These are phyloP conservation scores for Vanacampus margaritifer DNA, from an alignment of 2,113 vertebrate genomes.

Conservation along the genomic window DNA sequence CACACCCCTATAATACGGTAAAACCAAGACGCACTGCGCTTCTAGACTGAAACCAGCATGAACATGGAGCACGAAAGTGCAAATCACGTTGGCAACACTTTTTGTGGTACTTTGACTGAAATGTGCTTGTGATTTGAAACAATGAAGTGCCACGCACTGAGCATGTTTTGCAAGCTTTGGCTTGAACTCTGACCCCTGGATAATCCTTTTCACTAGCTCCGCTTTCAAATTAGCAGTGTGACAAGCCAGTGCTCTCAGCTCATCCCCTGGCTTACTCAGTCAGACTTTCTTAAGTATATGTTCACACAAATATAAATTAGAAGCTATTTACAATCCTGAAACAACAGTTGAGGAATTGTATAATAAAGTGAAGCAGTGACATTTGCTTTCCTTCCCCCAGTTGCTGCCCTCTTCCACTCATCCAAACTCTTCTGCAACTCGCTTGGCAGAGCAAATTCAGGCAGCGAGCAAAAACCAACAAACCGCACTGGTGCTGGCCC, in stretches of 20 bases:
- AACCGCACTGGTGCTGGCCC: slow-evolving; percentile 69
- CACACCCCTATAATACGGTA: no score
- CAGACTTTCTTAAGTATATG: slow-evolving; percentile 30
- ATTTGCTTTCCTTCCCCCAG: slow-evolving; percentile 20
- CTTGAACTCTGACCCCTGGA: slow-evolving; percentile 66
- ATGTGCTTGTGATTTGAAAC: slow-evolving; percentile 47
- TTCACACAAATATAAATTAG: neutral
- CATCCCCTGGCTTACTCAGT: slow-evolving; percentile 43
- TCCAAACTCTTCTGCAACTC: slow-evolving; percentile 62
- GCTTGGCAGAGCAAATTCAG: slow-evolving; percentile 72
- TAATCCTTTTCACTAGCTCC: slow-evolving; percentile 72
- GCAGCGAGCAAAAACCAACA: slow-evolving; percentile 73
- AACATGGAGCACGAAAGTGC: neutral
- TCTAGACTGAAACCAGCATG: neutral
- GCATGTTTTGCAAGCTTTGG: slow-evolving; percentile 67
- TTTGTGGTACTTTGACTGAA: slow-evolving; percentile 10
- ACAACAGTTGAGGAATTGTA: slow-evolving; percentile 2
- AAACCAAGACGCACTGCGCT: neutral
- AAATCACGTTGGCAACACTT: slow-evolving; percentile 12
- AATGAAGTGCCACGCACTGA: slow-evolving; percentile 34
- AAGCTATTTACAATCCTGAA: neutral
- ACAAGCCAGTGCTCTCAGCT: slow-evolving; percentile 54
- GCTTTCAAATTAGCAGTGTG: slow-evolving; percentile 73
- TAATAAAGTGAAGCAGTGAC: slow-evolving; percentile 10
- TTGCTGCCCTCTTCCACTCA: slow-evolving; percentile 39